Evolutionary conservation across 2,888 invertebrate species (phyloP).

Genomic region (Diaphora mendica): DNA sequence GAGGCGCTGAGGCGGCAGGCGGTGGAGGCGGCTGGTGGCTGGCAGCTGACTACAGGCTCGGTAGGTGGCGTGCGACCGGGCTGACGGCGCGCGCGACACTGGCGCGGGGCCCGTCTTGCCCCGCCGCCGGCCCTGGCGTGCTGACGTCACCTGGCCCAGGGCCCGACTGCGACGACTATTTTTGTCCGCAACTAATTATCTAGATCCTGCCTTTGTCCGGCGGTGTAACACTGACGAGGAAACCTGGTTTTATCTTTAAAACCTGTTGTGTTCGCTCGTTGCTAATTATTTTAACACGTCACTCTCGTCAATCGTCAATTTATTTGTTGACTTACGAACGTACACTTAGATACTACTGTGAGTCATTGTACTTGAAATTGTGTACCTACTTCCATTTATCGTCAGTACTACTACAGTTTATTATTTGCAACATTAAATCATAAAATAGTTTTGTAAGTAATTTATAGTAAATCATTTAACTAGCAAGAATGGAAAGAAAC

Average conservation of each 20-base stretch:
- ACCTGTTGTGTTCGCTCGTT: conserved; percentile 48
- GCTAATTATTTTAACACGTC: conserved; percentile 55
- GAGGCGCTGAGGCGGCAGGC: conserved; percentile 53
- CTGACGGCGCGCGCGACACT: conserved; percentile 86
- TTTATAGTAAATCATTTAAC: background rate
- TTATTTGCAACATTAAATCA: background rate
- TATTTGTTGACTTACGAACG: conserved; percentile 55
- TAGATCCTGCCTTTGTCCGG: conserved; percentile 83
- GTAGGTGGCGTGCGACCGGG: conserved; percentile 79
- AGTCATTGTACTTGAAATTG: conserved; percentile 61
- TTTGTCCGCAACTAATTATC: conserved; percentile 84
- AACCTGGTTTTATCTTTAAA: conserved; percentile 70
- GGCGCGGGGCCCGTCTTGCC: conserved; percentile 87
- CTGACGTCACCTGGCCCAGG: conserved; percentile 86
- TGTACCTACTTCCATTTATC: conserved; percentile 36
- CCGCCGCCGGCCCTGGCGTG: conserved; percentile 82
- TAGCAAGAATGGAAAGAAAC: background rate
- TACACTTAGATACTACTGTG: conserved; percentile 43
- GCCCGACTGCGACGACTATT: conserved; percentile 83
- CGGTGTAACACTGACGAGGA: conserved; percentile 72
- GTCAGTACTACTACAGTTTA: conserved; percentile 17
- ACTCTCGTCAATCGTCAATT: conserved; percentile 47
- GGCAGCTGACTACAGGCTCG: conserved; percentile 54
- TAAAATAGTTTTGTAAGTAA: conserved; percentile 9
- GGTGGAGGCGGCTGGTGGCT: conserved; percentile 58